phyloP scores from a whole-genome alignment of 2,113 vertebrate genomes.

The Odobenus rosmarus region DNA sequence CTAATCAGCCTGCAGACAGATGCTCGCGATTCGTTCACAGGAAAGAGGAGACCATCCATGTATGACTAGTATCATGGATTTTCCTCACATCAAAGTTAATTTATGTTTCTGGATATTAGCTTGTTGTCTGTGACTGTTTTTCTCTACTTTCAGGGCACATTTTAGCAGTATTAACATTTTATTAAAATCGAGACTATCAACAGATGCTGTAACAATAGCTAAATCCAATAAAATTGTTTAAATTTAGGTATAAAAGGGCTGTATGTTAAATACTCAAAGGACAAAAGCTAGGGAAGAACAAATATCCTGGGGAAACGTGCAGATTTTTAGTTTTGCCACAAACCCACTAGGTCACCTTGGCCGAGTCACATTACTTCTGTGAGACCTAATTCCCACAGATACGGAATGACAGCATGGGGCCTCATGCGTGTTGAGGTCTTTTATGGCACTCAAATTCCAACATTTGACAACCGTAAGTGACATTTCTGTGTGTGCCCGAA shows the following conservation, averaged over 20 bases:
- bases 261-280: not conserved
- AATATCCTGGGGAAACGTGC: not conserved
- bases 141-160: constrained; percentile 19
- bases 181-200: constrained; percentile 9
- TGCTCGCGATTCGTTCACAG: too few relatives aligned
- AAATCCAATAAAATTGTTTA: not conserved
- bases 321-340: not conserved
- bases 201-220: not conserved
- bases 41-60: not conserved
- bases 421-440: not conserved
- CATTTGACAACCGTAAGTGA: fast-evolving
- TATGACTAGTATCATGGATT: not conserved
- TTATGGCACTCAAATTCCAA: not conserved
- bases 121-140: not conserved
- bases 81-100: not conserved
- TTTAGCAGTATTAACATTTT: not conserved
- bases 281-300: not conserved
- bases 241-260: not conserved
- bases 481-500: not conserved
- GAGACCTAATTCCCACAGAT: not conserved
- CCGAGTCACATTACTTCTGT: not conserved
- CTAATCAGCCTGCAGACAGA: not conserved
- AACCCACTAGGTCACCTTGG: not conserved
- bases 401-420: not conserved
- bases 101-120: constrained; percentile 1